A percentile compares a stretch with the other conserved stretches of the same genome.
Conservation (phyloP, 2,888 invertebrate genomes). For the Aquatica leii region DNA sequence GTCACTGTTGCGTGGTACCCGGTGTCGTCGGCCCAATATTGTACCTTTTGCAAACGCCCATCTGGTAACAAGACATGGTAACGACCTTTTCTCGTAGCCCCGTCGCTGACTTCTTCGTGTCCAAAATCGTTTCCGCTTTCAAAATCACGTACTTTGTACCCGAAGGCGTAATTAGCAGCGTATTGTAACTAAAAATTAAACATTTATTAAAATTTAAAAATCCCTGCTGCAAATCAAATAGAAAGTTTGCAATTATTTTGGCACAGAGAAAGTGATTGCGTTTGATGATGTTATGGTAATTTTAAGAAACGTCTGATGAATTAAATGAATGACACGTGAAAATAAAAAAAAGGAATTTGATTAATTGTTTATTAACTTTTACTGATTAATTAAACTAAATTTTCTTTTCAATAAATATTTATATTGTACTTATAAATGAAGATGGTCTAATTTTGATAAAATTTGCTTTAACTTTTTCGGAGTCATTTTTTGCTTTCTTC, state of each 20-base stretch:
- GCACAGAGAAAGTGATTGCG: not conserved
- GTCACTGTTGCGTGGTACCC: slow-evolving; percentile 83
- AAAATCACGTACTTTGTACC: slow-evolving; percentile 77
- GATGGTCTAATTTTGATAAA: slow-evolving; percentile 1
- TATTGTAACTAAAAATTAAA: slow-evolving; percentile 52
- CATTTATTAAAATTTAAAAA: slow-evolving; percentile 4
- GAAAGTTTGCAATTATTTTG: slow-evolving; percentile 8
- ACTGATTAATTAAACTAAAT: not conserved
- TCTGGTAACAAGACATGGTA: slow-evolving; percentile 83
- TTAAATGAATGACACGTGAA: not conserved
- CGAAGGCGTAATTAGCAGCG: slow-evolving; percentile 63
- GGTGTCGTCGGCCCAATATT: slow-evolving; percentile 77
- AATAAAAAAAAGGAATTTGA: slow-evolving; percentile 1
- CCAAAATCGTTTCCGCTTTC: slow-evolving; percentile 79
- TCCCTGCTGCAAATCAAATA: not conserved
- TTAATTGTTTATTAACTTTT: slow-evolving; percentile 13
- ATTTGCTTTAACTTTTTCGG: slow-evolving; percentile 1
- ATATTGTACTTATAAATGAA: not conserved
- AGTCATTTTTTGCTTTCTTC: not conserved
- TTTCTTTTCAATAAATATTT: not conserved
- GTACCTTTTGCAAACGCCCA: slow-evolving; percentile 79
- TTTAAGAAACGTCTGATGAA: not conserved
- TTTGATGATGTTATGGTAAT: not conserved
- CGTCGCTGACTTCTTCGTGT: slow-evolving; percentile 75
- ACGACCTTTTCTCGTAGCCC: slow-evolving; percentile 73